phyloP scores from a whole-genome alignment of 2,797 vertebrate genomes.

The Ceyx erithaca region DNA sequence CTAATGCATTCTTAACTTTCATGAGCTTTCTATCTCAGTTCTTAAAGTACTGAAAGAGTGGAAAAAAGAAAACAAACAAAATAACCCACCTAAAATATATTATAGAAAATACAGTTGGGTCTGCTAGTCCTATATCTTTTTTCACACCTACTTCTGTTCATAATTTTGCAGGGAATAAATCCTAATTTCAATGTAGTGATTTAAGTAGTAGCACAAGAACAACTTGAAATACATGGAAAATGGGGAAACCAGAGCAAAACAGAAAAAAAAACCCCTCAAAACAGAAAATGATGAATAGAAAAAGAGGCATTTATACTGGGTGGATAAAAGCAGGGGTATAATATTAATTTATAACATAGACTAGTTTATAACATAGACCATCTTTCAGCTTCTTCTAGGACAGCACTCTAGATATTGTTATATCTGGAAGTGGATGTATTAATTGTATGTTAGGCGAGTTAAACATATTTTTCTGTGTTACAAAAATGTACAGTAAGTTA shows the following conservation, averaged over 20 bases:
- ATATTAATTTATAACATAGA: not conserved
- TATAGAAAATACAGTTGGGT: conserved; percentile 34
- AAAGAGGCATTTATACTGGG: conserved; percentile 25
- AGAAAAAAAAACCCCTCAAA: not conserved
- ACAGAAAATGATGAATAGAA: not conserved
- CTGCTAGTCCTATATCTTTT: conserved; percentile 2
- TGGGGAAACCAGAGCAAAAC: not conserved
- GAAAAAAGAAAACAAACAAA: not conserved
- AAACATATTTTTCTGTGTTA: not conserved
- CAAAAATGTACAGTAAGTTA: not conserved
- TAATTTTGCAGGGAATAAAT: conserved; percentile 65
- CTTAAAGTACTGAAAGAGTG: conserved; percentile 51
- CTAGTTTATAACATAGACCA: conserved; percentile 20
- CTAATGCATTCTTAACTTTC: conserved; percentile 33
- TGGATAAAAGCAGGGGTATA: conserved; percentile 9
- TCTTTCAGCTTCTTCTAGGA: not conserved
- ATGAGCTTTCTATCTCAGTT: conserved; percentile 42
- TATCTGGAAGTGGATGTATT: not conserved
- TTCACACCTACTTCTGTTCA: not conserved
- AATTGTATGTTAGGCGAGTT: conserved; percentile 5
- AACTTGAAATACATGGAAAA: conserved; percentile 38
- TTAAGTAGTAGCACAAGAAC: conserved; percentile 39
- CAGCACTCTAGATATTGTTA: not conserved
- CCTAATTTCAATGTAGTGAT: conserved; percentile 17
- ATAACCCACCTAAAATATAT: not conserved